Evolutionary conservation across 92 coral and sea anemone genomes (phyloP).

Genomic region (Epizoanthus illoricatus): DNA sequence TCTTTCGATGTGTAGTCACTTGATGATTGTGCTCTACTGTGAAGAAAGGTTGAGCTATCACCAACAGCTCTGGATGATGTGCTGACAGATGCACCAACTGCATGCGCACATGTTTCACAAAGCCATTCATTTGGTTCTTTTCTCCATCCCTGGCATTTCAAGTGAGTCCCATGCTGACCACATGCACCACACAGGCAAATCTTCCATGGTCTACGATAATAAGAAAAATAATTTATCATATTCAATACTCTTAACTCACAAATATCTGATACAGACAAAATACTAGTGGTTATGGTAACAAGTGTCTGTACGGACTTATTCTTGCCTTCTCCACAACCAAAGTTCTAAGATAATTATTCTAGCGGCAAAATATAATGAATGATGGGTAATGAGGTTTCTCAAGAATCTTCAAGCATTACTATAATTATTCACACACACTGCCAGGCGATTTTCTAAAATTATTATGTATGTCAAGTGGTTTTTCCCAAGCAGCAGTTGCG

Average conservation of each 20-base stretch:
- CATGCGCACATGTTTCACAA: conserved; percentile 62
- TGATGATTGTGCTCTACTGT: neutral
- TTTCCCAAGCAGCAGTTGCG: too few relatives aligned
- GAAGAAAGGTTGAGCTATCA: conserved; percentile 36
- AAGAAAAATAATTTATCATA: neutral
- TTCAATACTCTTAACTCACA: neutral
- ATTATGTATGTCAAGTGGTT: too few relatives aligned
- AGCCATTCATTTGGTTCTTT: conserved; percentile 58
- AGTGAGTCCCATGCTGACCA: conserved; percentile 90
- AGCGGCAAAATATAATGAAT: too few relatives aligned
- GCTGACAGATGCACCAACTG: neutral
- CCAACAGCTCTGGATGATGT: conserved; percentile 38
- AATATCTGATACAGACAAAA: neutral
- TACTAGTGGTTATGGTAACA: too few relatives aligned
- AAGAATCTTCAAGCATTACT: too few relatives aligned
- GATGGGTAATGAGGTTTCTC: too few relatives aligned
- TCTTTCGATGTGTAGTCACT: conserved; percentile 36
- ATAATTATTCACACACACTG: too few relatives aligned
- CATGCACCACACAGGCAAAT: conserved; percentile 70
- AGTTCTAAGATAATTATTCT: neutral
- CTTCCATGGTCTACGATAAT: conserved; percentile 65
- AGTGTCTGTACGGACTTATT: too few relatives aligned
- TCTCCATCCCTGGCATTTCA: conserved; percentile 75
- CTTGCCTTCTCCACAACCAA: too few relatives aligned
- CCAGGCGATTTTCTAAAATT: too few relatives aligned